Evolutionary conservation across 2,888 invertebrate species (phyloP), one percentile per base, ranked within the genome.

Genomic region (Cyclophora albipunctata): DNA sequence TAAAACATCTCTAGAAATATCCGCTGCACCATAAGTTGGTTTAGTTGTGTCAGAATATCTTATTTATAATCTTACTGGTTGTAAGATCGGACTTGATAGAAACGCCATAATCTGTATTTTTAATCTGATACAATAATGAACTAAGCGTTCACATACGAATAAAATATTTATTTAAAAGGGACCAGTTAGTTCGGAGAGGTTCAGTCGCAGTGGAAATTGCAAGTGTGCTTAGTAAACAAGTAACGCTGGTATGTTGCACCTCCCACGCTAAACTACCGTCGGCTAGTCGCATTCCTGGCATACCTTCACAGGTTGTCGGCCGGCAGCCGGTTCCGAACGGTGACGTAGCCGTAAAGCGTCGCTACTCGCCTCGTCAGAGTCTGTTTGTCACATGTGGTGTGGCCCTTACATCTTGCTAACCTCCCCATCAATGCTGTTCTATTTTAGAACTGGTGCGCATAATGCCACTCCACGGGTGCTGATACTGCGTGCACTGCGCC

Each of bases 271-370:
- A 74, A 74, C 68, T 75, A 72, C 73, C 73, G 79, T 71, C 74
- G 69, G 73, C 75, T 79, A 79, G 75, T 79, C 79, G 75, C 86
- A 86, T 87, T 84, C 85, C 81, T 66, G 71, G 73, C 84, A 84
- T 86, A 75, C 63, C 78, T 77, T 73, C 75, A 69, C 78, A 78
- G 85, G 84, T 83, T 85, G 82, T 82, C 83, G 83, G 82, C 82
- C 79, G 75, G 64, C 67, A 64, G 81, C 84, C 81, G 81, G 84
- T 81, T 83, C 66, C 67, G 68, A 76, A 72, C 64, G 71, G 69
- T 84, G 84, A 83, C 84, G 79, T 82, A 79, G 78, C 64, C 67
- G 73, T 71, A 71, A 63, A 56, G 64, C 34, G 51, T 63, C 71
- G 71, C 73, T 73, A 73, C 73, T 75, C 75, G 74, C 71, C 71